Evolutionary conservation across 1,140 invertebrate species (phyloP), one percentile per base, ranked within the genome.

Genomic region (Drosophila baimaii): DNA sequence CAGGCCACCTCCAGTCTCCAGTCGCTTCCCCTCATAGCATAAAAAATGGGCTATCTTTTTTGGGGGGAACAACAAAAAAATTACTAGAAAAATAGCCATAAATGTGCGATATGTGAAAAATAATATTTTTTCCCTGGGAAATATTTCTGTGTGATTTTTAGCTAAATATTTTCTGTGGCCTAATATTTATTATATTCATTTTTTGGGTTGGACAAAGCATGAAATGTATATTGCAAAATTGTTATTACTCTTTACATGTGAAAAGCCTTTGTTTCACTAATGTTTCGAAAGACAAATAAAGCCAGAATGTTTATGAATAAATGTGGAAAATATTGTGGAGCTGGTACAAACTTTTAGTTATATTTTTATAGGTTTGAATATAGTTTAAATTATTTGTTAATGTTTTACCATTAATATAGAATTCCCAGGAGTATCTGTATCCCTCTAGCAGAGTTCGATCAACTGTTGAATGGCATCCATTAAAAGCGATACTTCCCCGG

Each of bases 31-130:
- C 6, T 35, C 33, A 43, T 37, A 49, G 29, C 15, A 70, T 75
- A 79, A 85, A 85, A 86, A 81, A 85, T 68, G n/a, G 29, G 44
- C 15, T 37, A 58, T 43, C 35, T 57, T 33, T 51, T 37, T 68
- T 13, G 43, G 57, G n/a, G n/a, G n/a, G n/a, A n/a, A n/a, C n/a
- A n/a, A n/a, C n/a, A 69, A 71, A 56, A 71, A 61, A 71, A 76
- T 49, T n/a, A 10, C 51, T 46, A 39, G 21, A 41, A 68, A 69
- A 33, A 70, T 58, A 23, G 25, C 31, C 61, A 63, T 41, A 63
- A 78, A 65, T 59, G 52, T 57, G 21, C 12, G 29, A 59, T 46
- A 63, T 74, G 46, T 63, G 51, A 51, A 72, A 66, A 63, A 70
- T 75, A 47, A 61, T 46, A 61, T 61, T 70, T 56, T 49, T 46